Conservation (phyloP, 1,140 invertebrate genomes). For the Scaptomyza hsui region DNA sequence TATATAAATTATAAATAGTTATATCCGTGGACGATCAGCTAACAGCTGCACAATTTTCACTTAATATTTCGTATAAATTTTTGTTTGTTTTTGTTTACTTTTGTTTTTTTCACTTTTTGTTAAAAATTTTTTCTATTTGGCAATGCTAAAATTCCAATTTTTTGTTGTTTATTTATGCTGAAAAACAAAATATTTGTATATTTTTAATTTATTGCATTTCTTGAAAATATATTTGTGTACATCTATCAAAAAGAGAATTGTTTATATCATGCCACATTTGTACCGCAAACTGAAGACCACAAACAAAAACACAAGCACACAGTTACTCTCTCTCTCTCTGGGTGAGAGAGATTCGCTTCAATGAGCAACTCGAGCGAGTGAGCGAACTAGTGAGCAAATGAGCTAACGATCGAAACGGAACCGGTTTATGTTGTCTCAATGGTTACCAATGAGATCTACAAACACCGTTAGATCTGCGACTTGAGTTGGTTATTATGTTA, state of each 20-base stretch:
- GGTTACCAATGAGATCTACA: constrained; percentile 45
- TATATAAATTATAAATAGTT: constrained; percentile 14
- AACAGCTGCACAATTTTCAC: constrained; percentile 23
- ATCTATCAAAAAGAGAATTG: constrained; percentile 21
- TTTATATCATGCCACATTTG: constrained; percentile 37
- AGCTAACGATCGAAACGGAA: constrained; percentile 38
- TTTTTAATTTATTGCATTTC: constrained; percentile 40
- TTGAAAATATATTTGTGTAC: constrained; percentile 14
- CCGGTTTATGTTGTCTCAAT: constrained; percentile 67
- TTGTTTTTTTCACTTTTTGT: constrained; percentile 10
- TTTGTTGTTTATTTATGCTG: constrained; percentile 36
- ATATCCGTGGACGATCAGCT: constrained; percentile 30
- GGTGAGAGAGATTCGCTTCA: constrained; percentile 40
- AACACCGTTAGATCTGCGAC: constrained; percentile 68
- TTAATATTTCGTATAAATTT: constrained; percentile 24
- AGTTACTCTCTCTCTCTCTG: not conserved
- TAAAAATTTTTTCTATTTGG: constrained; percentile 45
- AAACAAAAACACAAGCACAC: constrained; percentile 6
- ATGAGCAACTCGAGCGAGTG: constrained; percentile 44
- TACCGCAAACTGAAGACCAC: constrained; percentile 1
- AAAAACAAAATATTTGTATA: constrained; percentile 37
- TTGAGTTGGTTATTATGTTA: constrained; percentile 61
- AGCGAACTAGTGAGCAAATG: constrained; percentile 22
- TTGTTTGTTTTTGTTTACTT: constrained; percentile 19
- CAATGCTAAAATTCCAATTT: constrained; percentile 34